Evolutionary conservation across 2,888 invertebrate species (phyloP).

Genomic region (Hyppa rectilinea): DNA sequence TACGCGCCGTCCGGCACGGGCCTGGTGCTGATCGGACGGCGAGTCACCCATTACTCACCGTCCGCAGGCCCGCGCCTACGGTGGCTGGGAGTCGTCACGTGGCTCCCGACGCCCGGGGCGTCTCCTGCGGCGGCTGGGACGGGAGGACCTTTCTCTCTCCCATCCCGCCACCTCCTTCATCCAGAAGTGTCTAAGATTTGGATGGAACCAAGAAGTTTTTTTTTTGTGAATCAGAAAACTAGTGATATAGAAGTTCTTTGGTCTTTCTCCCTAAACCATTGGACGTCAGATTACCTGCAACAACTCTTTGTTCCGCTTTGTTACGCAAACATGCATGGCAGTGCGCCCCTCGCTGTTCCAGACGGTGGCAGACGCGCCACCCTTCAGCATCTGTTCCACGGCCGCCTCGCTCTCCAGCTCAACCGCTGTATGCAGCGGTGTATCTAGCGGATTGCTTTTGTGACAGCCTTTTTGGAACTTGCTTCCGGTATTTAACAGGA

Average conservation of each 20-base stretch:
- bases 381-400: conserved; percentile 50
- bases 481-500: conserved; percentile 43
- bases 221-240: background rate
- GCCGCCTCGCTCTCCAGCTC: conserved; percentile 60
- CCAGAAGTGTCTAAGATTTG: background rate
- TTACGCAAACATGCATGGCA: conserved; percentile 67
- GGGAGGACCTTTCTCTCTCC: too few relatives aligned
- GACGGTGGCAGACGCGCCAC: conserved; percentile 49
- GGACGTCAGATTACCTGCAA: conserved; percentile 57
- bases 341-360: conserved; percentile 62
- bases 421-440: conserved; percentile 67
- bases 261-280: background rate
- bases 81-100: too few relatives aligned
- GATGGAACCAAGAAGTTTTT: too few relatives aligned
- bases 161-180: too few relatives aligned
- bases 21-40: background rate
- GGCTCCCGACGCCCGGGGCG: too few relatives aligned
- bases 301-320: conserved; percentile 60
- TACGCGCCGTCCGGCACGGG: too few relatives aligned
- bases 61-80: too few relatives aligned
- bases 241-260: background rate
- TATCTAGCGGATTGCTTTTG: conserved; percentile 16
- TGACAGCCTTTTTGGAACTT: conserved; percentile 20
- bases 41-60: too few relatives aligned
- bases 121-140: too few relatives aligned